These are phyloP conservation scores for Muscidifurax raptorellus DNA, from an alignment of 1,140 invertebrate species.

Conservation along the genomic window DNA sequence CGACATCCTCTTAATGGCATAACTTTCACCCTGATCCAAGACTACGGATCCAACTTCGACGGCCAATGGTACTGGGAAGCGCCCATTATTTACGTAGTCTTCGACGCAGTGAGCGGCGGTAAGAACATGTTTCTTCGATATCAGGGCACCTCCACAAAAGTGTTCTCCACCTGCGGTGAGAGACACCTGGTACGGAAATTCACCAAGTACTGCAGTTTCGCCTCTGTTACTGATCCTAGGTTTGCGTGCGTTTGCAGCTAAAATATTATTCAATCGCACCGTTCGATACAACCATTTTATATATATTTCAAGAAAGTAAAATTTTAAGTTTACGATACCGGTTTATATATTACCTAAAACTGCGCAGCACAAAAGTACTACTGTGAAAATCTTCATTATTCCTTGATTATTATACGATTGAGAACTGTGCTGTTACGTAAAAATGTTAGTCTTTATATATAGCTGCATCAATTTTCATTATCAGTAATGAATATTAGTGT, in stretches of 20 bases:
- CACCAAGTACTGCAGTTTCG: not conserved
- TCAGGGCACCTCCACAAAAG: constrained; percentile 4
- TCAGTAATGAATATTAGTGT: too few relatives aligned
- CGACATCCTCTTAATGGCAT: not conserved
- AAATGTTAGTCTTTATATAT: too few relatives aligned
- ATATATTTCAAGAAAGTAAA: not conserved
- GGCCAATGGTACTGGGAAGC: not conserved
- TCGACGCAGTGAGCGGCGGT: constrained; percentile 8
- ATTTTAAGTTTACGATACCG: not conserved
- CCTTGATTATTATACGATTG: not conserved
- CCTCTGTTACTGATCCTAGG: not conserved
- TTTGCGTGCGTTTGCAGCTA: not conserved
- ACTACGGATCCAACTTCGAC: constrained; percentile 5
- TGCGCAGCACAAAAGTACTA: not conserved
- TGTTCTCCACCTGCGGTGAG: not conserved
- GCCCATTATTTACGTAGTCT: not conserved
- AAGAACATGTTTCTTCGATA: constrained; percentile 15
- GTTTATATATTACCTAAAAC: not conserved
- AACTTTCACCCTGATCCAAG: not conserved
- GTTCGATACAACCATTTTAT: too few relatives aligned
- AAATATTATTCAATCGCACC: not conserved
- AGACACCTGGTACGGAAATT: constrained; percentile 11
- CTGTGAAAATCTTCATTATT: not conserved
- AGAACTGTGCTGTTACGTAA: not conserved
- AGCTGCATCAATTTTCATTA: too few relatives aligned